Conservation (phyloP, 2,113 vertebrate species). For the Castor canadensis region DNA sequence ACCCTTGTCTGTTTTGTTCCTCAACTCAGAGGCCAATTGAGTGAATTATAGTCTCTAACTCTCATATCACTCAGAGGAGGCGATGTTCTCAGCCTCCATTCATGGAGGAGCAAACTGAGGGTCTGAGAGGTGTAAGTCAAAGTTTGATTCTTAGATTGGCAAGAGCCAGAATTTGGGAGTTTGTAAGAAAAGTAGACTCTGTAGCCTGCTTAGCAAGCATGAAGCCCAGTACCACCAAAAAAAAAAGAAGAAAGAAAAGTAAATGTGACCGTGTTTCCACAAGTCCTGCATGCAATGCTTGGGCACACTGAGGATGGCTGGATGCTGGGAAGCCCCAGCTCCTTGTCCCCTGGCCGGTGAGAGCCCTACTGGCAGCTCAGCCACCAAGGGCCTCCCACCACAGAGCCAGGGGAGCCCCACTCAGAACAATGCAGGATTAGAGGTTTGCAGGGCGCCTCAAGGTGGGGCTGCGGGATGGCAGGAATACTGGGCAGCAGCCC, state of each 20-base stretch:
- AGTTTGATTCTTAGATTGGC: neutral
- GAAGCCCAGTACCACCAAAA: too few species aligned
- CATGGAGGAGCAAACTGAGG: neutral
- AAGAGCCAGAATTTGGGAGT: neutral
- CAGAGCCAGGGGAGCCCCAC: neutral
- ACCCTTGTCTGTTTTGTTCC: neutral
- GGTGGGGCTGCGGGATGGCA: neutral
- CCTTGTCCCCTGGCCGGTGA: neutral
- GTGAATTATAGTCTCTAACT: neutral
- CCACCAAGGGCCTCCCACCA: neutral
- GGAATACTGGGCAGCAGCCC: constrained; percentile 37
- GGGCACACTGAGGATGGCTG: neutral
- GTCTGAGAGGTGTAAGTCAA: neutral
- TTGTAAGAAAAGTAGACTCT: neutral
- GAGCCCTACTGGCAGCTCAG: too few species aligned
- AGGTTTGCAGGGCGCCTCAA: constrained; percentile 3
- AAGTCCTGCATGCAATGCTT: neutral
- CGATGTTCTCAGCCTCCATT: neutral
- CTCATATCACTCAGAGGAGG: fast-evolving
- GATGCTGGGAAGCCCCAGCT: too few species aligned
- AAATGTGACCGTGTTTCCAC: neutral
- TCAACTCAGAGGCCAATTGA: neutral
- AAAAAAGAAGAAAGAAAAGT: too few species aligned
- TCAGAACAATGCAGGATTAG: neutral
- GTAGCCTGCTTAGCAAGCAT: too few species aligned